A percentile compares a stretch with the other conserved stretches of the same genome.
Evolutionary conservation across 2,888 invertebrate species (phyloP).

Genomic region (Meghimatium bilineatum): DNA sequence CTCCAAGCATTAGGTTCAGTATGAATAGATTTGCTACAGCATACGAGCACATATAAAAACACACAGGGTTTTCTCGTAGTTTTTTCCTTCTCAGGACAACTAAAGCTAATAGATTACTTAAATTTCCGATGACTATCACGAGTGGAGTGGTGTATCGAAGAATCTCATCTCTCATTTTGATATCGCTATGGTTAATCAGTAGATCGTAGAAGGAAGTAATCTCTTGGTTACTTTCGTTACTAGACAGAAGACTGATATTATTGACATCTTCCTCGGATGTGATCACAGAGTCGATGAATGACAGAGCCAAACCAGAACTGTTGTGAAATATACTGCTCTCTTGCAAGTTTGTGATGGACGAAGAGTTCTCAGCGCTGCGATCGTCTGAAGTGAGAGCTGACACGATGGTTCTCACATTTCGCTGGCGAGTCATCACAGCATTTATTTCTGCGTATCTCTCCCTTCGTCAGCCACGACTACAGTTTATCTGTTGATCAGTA

Average conservation of each 20-base stretch:
- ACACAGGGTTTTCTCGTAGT: conserved; percentile 65
- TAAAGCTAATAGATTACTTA: conserved; percentile 68
- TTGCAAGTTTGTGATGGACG: neutral
- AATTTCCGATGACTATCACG: conserved; percentile 66
- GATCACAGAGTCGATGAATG: neutral
- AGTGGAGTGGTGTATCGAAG: conserved; percentile 63
- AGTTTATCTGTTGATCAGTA: neutral
- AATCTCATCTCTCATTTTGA: conserved; percentile 57
- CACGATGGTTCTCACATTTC: neutral
- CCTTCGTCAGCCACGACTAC: neutral
- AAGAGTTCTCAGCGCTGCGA: neutral
- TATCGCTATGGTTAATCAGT: conserved; percentile 50
- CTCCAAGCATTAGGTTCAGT: conserved; percentile 65
- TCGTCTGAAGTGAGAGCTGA: neutral
- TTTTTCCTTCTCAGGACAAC: conserved; percentile 62
- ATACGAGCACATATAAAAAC: conserved; percentile 69
- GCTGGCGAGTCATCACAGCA: neutral
- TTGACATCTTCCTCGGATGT: neutral
- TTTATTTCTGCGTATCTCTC: neutral
- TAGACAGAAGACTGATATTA: neutral
- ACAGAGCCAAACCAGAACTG: neutral
- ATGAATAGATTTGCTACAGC: conserved; percentile 66
- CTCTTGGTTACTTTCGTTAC: neutral
- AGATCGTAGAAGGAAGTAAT: conserved; percentile 42
- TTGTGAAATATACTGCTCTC: neutral